A percentile compares a stretch with the other conserved stretches of the same genome.
Conservation (phyloP, 2,113 vertebrate genomes). For the Prunella fulvescens region DNA sequence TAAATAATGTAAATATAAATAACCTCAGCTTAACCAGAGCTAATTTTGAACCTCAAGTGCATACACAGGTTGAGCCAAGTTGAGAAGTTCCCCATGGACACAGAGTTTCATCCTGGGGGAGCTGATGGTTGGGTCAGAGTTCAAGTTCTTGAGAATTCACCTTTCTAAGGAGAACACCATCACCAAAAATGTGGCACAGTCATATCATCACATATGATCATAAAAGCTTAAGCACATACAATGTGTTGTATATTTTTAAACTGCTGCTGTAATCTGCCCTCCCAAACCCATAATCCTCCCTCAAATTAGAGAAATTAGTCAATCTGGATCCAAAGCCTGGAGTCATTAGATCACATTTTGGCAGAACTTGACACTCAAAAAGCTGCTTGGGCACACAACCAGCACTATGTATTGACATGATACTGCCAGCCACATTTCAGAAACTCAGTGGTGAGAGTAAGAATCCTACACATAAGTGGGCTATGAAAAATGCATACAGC, state of each 20-base stretch:
- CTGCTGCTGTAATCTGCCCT: background rate
- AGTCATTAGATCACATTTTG: conserved; percentile 69
- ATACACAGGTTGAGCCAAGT: background rate
- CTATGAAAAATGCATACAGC: background rate
- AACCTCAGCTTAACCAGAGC: background rate
- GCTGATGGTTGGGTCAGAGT: background rate
- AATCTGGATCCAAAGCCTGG: conserved; percentile 35
- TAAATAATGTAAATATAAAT: background rate
- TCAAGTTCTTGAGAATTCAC: background rate
- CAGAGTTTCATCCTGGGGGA: background rate
- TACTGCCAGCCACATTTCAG: conserved; percentile 15
- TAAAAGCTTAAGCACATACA: background rate
- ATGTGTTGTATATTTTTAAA: background rate
- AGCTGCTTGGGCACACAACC: conserved; percentile 60
- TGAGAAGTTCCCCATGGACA: background rate
- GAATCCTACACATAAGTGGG: background rate
- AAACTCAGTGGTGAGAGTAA: background rate
- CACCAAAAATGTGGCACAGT: fast-evolving
- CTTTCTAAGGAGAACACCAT: background rate
- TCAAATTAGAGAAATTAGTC: background rate
- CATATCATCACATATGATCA: background rate
- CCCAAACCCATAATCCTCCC: background rate
- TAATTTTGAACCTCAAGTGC: background rate
- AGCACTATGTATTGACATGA: conserved; percentile 56
- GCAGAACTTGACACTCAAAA: conserved; percentile 63